A percentile compares a stretch with the other conserved stretches of the same genome.
phyloP scores from a whole-genome alignment of 2,888 invertebrate genomes.

The Podabrus alpinus region DNA sequence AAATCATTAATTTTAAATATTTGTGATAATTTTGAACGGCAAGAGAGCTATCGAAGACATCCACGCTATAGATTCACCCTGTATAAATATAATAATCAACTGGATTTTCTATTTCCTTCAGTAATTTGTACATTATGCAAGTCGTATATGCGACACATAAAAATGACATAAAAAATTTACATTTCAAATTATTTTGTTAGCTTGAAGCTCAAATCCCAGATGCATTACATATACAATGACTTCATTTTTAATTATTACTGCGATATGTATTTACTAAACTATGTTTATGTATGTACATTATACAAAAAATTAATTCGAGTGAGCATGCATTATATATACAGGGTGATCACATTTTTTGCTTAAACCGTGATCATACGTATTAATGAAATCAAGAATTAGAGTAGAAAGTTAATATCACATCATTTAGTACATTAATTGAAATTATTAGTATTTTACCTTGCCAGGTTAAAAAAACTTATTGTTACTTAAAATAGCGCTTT shows the following conservation, averaged over 20 bases:
- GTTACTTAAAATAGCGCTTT: too few relatives aligned
- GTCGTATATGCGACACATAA: background rate
- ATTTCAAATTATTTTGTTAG: background rate
- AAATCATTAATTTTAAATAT: too few relatives aligned
- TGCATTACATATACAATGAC: background rate
- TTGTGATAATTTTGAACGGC: too few relatives aligned
- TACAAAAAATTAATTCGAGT: background rate
- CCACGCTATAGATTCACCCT: background rate
- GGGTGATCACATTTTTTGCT: background rate
- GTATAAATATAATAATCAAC: background rate
- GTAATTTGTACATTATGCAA: background rate
- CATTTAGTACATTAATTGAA: too few relatives aligned
- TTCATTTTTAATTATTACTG: background rate
- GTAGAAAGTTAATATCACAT: too few relatives aligned
- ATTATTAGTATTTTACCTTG: too few relatives aligned
- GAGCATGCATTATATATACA: background rate
- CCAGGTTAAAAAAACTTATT: too few relatives aligned
- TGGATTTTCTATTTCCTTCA: background rate
- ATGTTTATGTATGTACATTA: background rate
- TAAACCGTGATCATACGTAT: too few relatives aligned
- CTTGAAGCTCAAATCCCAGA: background rate
- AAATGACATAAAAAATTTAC: background rate
- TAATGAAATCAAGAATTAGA: background rate
- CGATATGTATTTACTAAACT: background rate
- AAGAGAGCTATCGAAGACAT: too few relatives aligned